Evolutionary conservation across 2,113 vertebrate species (phyloP).

Genomic region (Misgurnus mizolepis): DNA sequence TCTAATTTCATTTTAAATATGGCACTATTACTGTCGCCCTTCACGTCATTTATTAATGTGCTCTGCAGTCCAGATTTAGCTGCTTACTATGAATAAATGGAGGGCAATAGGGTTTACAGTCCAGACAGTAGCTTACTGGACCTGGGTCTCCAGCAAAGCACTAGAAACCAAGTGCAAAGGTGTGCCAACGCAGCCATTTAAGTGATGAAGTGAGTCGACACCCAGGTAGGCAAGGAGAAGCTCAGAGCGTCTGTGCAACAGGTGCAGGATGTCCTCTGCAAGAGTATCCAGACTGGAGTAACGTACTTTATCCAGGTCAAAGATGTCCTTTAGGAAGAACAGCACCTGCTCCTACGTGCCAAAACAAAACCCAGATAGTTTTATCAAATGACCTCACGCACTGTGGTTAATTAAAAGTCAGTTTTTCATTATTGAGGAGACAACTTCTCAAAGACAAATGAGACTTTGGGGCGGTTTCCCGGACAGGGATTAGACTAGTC

Average conservation of each 20-base stretch:
- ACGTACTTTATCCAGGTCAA: slow-evolving; percentile 94
- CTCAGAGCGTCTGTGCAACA: slow-evolving; percentile 83
- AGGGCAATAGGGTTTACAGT: background rate
- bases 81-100: background rate
- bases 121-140: slow-evolving; percentile 64
- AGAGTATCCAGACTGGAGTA: slow-evolving; percentile 84
- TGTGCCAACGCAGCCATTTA: slow-evolving; percentile 60
- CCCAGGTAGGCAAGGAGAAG: slow-evolving; percentile 83
- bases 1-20: background rate
- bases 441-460: too few species aligned
- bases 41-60: background rate
- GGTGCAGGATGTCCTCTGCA: slow-evolving; percentile 85
- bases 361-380: background rate
- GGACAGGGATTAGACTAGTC: too few species aligned
- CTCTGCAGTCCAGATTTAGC: background rate
- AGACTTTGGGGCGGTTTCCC: too few species aligned
- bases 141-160: slow-evolving; percentile 73
- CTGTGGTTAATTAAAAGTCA: too few species aligned
- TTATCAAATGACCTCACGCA: background rate
- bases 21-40: background rate
- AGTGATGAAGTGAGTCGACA: slow-evolving; percentile 68
- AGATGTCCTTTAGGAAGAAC: slow-evolving; percentile 94
- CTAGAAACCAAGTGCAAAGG: slow-evolving; percentile 62
- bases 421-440: too few species aligned
- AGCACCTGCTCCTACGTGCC: slow-evolving; percentile 86